Base-by-base conservation (phyloP, 2,113 vertebrate species). In the Sylvilagus bachmani region DNA sequence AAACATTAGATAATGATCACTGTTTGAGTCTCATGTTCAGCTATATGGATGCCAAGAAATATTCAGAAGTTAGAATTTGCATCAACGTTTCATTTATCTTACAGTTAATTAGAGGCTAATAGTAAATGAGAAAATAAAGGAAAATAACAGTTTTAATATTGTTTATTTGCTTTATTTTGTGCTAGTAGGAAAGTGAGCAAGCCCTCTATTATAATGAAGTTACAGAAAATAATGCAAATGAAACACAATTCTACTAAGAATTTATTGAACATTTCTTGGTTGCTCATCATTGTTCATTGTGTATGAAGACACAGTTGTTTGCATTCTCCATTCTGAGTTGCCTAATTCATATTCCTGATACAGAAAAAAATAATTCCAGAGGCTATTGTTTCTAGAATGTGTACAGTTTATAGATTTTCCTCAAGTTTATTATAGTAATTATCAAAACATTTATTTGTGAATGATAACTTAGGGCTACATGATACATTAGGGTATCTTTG, bases 151-250 rank as follows among this genome's bases (percentile, higher is more conserved):
- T 90, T 85, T 86, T 58, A 17, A 11, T 10, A 51, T 64, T 71
- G 13, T 71, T 10, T 55, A 64, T 49, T n/a, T 83, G 51, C 79
- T 91, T 86, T 31, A 6, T 86, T 95, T 77, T 84, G 73, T 95
- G 89, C 95, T 87, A 44, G 33, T 75, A 80, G 9, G 14, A 82
- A 74, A 7, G 8, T 84, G 31, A 78, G 14, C 0, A 2, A 81
- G 75, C 8, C 67, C 8, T 73, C 38, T 16, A 74, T 11, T 7
- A 38, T 90, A 85, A 1, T 62, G 27, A 6, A 16, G 73, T 87
- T 58, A 53, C 10, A 86, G 55, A 93, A 95, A 78, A 66, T 75
- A 84, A 55, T 75, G 36, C 83, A 84, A 84, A 21, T 27, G 27
- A 80, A 38, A 2, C 51, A 91, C 5, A 90, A 31, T 71, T 89